Conservation (phyloP, 2,888 invertebrate genomes). For the Anthoptus insignis region DNA sequence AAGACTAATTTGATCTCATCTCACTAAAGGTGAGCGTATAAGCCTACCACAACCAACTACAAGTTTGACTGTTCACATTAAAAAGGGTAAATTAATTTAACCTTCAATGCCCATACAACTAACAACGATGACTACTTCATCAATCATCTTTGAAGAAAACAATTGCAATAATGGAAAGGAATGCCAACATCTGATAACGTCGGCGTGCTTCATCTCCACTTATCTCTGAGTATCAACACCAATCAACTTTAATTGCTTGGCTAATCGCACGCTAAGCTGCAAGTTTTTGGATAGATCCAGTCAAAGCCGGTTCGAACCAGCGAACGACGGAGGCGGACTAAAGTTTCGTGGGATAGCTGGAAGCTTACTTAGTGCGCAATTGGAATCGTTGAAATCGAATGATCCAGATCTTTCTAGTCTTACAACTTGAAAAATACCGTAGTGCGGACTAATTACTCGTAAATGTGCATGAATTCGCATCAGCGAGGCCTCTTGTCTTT, state of each 20-base stretch:
- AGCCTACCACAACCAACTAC: neutral
- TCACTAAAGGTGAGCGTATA: no score
- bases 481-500: no score
- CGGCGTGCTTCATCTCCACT: slow-evolving; percentile 50
- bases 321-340: neutral
- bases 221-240: slow-evolving; percentile 56
- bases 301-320: slow-evolving; percentile 6
- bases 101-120: neutral
- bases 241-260: slow-evolving; percentile 61
- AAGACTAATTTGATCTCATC: no score
- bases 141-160: slow-evolving; percentile 14
- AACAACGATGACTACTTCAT: slow-evolving; percentile 17
- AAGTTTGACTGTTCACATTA: neutral
- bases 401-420: neutral
- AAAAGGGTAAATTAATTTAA: neutral
- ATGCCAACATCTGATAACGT: slow-evolving; percentile 17
- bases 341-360: slow-evolving; percentile 9
- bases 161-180: slow-evolving; percentile 15
- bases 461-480: no score
- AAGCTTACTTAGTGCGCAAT: slow-evolving; percentile 1
- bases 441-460: no score
- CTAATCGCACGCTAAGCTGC: slow-evolving; percentile 38
- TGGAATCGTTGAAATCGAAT: neutral
- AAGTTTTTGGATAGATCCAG: slow-evolving; percentile 18
- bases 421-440: no score